Base-by-base conservation (phyloP, 2,888 invertebrate genomes). In the Nomada fabriciana region DNA sequence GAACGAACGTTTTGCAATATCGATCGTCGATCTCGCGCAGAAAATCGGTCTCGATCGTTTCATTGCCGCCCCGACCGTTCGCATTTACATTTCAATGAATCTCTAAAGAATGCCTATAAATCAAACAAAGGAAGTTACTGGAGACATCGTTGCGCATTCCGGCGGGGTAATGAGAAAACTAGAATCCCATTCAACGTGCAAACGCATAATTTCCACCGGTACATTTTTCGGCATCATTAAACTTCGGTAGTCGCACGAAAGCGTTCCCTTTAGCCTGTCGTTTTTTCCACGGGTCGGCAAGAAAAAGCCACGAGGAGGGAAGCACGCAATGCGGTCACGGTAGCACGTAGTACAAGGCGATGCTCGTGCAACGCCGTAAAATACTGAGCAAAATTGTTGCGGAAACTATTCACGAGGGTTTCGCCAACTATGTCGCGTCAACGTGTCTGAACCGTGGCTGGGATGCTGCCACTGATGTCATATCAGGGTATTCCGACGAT, bases 371-470 rank as follows among this genome's bases (percentile, higher is more conserved):
- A 65, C 74, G 69, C 43, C 69, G 72, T 85, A 86, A 89, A 91
- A 90, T 89, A 87, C 86, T 87, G 86, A 13, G 85, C 85, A 82
- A 90, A 91, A 92, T 92, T 92, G 90, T 92, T 92, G 76, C 80
- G 65, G 63, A 88, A 89, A 91, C 91, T 90, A 91, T 91, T 91
- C 85, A 83, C 73, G 83, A 87, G 79, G 88, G 87, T 89, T 89
- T 88, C 83, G 76, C 84, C 80, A 91, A 91, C 91, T 92, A 91
- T 92, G 90, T 88, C 83, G 86, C 70, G 50, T 81, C 83, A 73
- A 76, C 72, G 77, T 70, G 83, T 83, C 80, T 69, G 69, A 59
- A 72, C 55, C 47, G 15, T 55, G 20, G 50, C 43, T 11, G 42
- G 50, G 23, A 43, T 60, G 29, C 11, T 29, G 59, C 20, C 60